phyloP scores from a whole-genome alignment of 2,797 vertebrate species.

The Myiotriccus ornatus region DNA sequence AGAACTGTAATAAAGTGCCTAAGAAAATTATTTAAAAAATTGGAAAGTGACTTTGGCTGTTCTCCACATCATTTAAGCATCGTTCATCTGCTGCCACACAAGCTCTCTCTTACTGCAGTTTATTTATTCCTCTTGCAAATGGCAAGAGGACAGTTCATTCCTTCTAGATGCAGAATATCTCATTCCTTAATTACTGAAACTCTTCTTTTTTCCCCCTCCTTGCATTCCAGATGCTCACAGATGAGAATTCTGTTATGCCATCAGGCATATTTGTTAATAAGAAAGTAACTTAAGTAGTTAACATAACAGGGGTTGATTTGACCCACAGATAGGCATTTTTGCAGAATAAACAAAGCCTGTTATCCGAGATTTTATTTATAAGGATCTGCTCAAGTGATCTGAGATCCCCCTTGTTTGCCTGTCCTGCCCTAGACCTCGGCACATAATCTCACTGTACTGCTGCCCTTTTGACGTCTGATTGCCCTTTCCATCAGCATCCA shows the following conservation, averaged over 20 bases:
- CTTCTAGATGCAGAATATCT: background rate
- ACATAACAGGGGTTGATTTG: slow-evolving; percentile 66
- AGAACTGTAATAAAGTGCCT: background rate
- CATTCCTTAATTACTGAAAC: background rate
- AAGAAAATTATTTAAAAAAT: background rate
- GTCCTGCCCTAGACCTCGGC: slow-evolving; percentile 64
- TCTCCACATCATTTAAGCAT: background rate
- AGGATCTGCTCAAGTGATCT: slow-evolving; percentile 54
- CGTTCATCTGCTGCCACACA: background rate
- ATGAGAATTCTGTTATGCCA: slow-evolving; percentile 34
- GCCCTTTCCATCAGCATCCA: slow-evolving; percentile 77
- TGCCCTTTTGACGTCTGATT: slow-evolving; percentile 70
- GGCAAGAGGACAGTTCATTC: background rate
- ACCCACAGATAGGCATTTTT: slow-evolving; percentile 45
- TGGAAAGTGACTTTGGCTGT: background rate
- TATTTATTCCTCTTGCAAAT: background rate
- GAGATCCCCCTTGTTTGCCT: slow-evolving; percentile 65
- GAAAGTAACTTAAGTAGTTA: slow-evolving; percentile 68
- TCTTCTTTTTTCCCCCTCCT: background rate
- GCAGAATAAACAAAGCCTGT: slow-evolving; percentile 67
- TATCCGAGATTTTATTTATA: slow-evolving; percentile 70
- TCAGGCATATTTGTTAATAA: slow-evolving; percentile 58
- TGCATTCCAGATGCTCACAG: slow-evolving; percentile 33
- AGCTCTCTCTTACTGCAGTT: background rate
- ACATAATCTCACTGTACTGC: slow-evolving; percentile 67